Conservation (phyloP, 2,113 vertebrate genomes). For the Chaetura pelagica region DNA sequence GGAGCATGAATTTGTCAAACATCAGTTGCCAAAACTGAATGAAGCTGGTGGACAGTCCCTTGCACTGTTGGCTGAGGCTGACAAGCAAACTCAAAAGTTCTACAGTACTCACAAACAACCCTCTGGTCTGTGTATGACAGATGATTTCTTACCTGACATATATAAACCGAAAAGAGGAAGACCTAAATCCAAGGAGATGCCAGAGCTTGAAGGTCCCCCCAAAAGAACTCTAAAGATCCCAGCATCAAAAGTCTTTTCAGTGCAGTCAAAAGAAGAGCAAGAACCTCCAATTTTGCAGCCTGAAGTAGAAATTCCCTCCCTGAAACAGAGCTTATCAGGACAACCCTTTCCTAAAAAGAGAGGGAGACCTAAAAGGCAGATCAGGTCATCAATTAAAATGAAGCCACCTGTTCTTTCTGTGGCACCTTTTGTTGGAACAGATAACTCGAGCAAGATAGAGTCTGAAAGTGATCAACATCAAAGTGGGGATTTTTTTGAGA, state of each 20-base stretch:
- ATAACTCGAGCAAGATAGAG: constrained; percentile 69
- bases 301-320: constrained; percentile 85
- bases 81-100: constrained; percentile 74
- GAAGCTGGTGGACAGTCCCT: constrained; percentile 69
- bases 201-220: constrained; percentile 88
- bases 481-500: constrained; percentile 75
- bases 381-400: constrained; percentile 82
- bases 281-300: constrained; percentile 95
- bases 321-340: constrained; percentile 75
- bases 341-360: constrained; percentile 87
- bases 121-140: constrained; percentile 69
- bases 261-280: constrained; percentile 90
- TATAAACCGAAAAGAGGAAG: constrained; percentile 87
- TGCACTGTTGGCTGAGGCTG: constrained; percentile 68
- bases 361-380: constrained; percentile 89
- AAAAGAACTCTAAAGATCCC: constrained; percentile 86
- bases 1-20: constrained; percentile 77
- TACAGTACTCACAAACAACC: constrained; percentile 75
- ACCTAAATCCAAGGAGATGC: constrained; percentile 93
- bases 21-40: constrained; percentile 79
- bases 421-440: constrained; percentile 78
- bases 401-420: constrained; percentile 79
- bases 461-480: constrained; percentile 69
- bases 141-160: constrained; percentile 75
- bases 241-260: constrained; percentile 91